Evolutionary conservation across 53 echinoderm and acorn worm genomes (phyloP), one percentile per base, ranked within the genome.

Genomic region (Paracentrotus lividus): DNA sequence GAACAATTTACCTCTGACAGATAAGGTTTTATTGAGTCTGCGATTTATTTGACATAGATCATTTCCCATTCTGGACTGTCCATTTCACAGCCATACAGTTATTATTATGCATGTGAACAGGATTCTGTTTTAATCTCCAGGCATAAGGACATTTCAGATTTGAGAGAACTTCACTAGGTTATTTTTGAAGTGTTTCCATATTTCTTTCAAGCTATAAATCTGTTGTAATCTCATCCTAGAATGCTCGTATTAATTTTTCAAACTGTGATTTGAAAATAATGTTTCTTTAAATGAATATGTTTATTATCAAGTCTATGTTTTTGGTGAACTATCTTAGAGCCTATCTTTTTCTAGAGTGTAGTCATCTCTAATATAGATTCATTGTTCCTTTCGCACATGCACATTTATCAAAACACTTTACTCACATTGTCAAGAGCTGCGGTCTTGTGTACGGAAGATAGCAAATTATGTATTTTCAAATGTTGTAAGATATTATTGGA

Each of bases 401-500:
- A 66, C 66, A 36, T 69, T 34, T 69, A 69, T 69, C 18, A 0
- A 16, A 69, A 34, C 40, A 38, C 69, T 13, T 36, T 20, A 26
- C 69, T 36, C 18, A 15, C 40, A 34, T 16, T 16, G 69, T 69
- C 69, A 16, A 16, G 38, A 38, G 4, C 5, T 61, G 61, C 18
- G 4, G 72, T 72, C 36, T 36, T 72, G 36, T 72, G 20, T 72
- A 12, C 40, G 72, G 38, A 40, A 10, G 64, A 64, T 64, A 72
- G 27, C 8, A 16, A 36, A 87, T 33, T 8, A 24, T 88, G 57
- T 56, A 21, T 53, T 57, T 33, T 58, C 9, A 56, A 88, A 53
- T 85, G 52, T 57, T 88, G 88, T 88, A 88, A 88, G 23, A 88
- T 88, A 88, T 36, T 86, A 44, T 56, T 88, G 88, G 88, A 88